A percentile compares a stretch with the other conserved stretches of the same genome.
Evolutionary conservation across 2,888 invertebrate species (phyloP).

Genomic region (Spodoptera exigua): DNA sequence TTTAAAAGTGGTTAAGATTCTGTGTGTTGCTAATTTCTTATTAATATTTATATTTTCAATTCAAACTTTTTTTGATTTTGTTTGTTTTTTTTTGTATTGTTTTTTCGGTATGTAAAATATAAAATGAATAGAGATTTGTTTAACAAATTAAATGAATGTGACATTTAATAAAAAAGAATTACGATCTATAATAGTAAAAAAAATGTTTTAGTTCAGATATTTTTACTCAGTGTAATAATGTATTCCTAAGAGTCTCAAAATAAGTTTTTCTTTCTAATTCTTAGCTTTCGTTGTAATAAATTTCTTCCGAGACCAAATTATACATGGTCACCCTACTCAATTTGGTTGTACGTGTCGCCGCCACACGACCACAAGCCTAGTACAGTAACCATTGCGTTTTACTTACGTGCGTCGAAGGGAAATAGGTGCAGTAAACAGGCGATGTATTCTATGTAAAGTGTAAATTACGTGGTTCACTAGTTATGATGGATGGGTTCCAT

Average conservation of each 20-base stretch:
- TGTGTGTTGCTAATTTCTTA: background rate
- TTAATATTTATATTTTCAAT: too few relatives aligned
- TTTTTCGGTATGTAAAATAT: too few relatives aligned
- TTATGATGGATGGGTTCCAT: slow-evolving; percentile 33
- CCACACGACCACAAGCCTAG: slow-evolving; percentile 31
- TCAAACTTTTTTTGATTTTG: too few relatives aligned
- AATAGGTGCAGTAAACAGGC: slow-evolving; percentile 20
- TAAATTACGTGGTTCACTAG: slow-evolving; percentile 11
- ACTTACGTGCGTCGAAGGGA: slow-evolving; percentile 16
- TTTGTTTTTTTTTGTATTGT: background rate
- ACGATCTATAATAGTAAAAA: too few relatives aligned
- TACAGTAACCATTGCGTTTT: slow-evolving; percentile 51
- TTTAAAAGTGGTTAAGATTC: background rate
- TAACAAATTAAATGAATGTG: too few relatives aligned
- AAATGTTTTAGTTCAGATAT: too few relatives aligned
- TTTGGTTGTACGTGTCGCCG: slow-evolving; percentile 24
- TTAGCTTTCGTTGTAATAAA: too few relatives aligned
- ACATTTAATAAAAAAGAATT: too few relatives aligned
- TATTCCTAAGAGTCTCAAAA: too few relatives aligned
- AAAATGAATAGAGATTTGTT: too few relatives aligned
- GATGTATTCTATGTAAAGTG: slow-evolving; percentile 9
- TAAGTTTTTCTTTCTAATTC: too few relatives aligned
- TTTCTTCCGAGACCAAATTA: background rate
- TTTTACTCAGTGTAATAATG: too few relatives aligned
- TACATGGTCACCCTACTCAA: slow-evolving; percentile 23